Conservation (phyloP, 2,888 invertebrate species). For the Ormyrus nitidulus region DNA sequence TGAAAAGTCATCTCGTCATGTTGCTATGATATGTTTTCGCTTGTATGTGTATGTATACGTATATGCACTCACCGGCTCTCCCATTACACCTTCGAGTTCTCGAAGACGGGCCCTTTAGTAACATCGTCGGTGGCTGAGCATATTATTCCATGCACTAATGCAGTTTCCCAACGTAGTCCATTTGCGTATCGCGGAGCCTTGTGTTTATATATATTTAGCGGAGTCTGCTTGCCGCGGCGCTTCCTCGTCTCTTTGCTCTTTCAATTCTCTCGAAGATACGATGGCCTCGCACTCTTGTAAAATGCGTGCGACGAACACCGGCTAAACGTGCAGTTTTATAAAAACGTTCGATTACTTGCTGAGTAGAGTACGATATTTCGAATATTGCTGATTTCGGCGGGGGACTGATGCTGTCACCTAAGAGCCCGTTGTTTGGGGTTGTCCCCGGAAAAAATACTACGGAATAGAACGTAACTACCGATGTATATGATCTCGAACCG, state of each 20-base stretch:
- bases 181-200: slow-evolving; percentile 62
- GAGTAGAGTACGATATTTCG: no score
- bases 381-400: no score
- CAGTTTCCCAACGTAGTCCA: slow-evolving; percentile 64
- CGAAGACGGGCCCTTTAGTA: slow-evolving; percentile 66
- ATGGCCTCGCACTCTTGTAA: no score
- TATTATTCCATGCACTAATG: slow-evolving; percentile 65
- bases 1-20: slow-evolving; percentile 31
- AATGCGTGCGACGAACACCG: no score
- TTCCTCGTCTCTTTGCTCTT: background rate
- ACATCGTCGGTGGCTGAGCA: slow-evolving; percentile 70
- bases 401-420: no score
- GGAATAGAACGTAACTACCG: background rate
- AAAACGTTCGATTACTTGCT: no score
- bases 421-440: background rate
- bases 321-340: no score
- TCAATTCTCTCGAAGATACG: no score
- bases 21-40: slow-evolving; percentile 48
- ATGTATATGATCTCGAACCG: slow-evolving; percentile 12
- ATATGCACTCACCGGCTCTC: background rate
- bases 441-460: slow-evolving; percentile 36
- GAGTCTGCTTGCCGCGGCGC: background rate
- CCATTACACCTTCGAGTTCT: slow-evolving; percentile 52
- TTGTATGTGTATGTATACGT: background rate
- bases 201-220: slow-evolving; percentile 19